These are phyloP conservation scores for Stenoptilia bipunctidactyla DNA, from an alignment of 2,888 invertebrate genomes.

Conservation along the genomic window DNA sequence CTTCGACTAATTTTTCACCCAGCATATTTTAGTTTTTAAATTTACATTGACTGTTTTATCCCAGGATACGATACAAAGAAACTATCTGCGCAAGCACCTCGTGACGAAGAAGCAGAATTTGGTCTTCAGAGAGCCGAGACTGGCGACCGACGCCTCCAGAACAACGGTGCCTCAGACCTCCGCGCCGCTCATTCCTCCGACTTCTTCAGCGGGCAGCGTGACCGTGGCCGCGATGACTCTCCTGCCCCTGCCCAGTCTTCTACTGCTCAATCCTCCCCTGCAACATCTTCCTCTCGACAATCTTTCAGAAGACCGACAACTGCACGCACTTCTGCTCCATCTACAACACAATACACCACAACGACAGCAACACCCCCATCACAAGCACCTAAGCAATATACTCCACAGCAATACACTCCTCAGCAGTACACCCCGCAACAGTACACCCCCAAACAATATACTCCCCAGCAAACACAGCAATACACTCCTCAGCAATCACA, in stretches of 20 bases:
- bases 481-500: too few relatives aligned
- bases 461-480: too few relatives aligned
- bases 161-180: constrained; percentile 65
- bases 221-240: constrained; percentile 55
- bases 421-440: constrained; percentile 21
- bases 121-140: constrained; percentile 80
- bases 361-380: constrained; percentile 19
- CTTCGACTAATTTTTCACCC: too few relatives aligned
- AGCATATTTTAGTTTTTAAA: too few relatives aligned
- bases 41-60: too few relatives aligned
- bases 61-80: constrained; percentile 77
- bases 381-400: constrained; percentile 18
- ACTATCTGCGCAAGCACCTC: constrained; percentile 45
- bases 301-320: constrained; percentile 36
- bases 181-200: constrained; percentile 81
- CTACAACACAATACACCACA: constrained; percentile 26
- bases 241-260: constrained; percentile 17
- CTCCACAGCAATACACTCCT: constrained; percentile 29
- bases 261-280: constrained; percentile 21
- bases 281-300: constrained; percentile 22
- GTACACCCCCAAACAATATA: too few relatives aligned
- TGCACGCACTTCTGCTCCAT: constrained; percentile 26
- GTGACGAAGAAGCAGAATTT: constrained; percentile 80
- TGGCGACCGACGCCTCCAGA: constrained; percentile 65
- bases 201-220: constrained; percentile 75